phyloP scores from a whole-genome alignment of 1,140 invertebrate species.

The Portunus trituberculatus region DNA sequence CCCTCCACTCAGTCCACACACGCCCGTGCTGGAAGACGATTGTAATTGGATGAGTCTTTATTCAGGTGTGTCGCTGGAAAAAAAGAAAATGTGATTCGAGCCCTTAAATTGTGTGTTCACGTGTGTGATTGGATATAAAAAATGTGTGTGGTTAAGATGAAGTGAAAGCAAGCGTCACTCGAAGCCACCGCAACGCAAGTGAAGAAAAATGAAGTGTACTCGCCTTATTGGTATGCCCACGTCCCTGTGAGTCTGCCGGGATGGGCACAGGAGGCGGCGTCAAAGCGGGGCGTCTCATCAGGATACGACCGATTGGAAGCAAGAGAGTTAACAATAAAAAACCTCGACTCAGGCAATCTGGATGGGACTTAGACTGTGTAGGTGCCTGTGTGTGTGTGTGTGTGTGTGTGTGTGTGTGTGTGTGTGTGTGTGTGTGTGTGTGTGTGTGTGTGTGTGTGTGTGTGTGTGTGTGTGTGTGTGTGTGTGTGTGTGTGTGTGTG shows the following conservation, averaged over 20 bases:
- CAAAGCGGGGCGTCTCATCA: not conserved
- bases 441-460: conserved; percentile 1
- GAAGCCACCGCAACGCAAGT: too few relatives aligned
- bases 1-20: too few relatives aligned
- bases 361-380: not conserved
- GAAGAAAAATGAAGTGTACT: not conserved
- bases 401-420: conserved; percentile 56
- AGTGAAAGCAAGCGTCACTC: too few relatives aligned
- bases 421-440: conserved; percentile 54
- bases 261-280: not conserved
- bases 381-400: conserved; percentile 41
- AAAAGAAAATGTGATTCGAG: too few relatives aligned
- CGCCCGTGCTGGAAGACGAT: too few relatives aligned
- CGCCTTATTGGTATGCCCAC: not conserved
- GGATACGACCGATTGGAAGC: not conserved
- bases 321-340: not conserved
- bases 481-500: too few relatives aligned
- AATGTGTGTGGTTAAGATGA: too few relatives aligned
- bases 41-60: too few relatives aligned
- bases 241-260: not conserved
- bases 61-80: too few relatives aligned
- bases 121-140: too few relatives aligned
- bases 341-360: not conserved
- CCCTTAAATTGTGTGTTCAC: too few relatives aligned
- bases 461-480: too few relatives aligned